These are phyloP conservation scores for Drosophila kepulauana DNA, from an alignment of 1,140 invertebrate species.

Conservation along the genomic window DNA sequence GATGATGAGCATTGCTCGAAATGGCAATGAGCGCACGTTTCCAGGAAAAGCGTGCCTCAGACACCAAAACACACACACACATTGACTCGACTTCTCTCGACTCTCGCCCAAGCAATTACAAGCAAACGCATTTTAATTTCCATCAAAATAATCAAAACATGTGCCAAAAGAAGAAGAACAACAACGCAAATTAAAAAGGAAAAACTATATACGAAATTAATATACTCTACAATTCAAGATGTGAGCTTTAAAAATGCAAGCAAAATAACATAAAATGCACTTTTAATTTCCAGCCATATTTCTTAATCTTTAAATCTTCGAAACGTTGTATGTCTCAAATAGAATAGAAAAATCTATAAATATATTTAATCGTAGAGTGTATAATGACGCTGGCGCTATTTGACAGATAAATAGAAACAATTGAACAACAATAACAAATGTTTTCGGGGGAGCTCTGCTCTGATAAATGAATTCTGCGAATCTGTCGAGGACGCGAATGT, in stretches of 20 bases:
- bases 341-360: neutral
- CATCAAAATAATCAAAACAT: slow-evolving; percentile 82
- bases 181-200: neutral
- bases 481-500: slow-evolving; percentile 61
- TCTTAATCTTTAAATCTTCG: neutral
- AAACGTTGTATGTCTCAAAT: neutral
- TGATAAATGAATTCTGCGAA: slow-evolving; percentile 80
- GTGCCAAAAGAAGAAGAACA: slow-evolving; percentile 52
- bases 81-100: slow-evolving; percentile 10
- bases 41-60: slow-evolving; percentile 69
- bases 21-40: slow-evolving; percentile 77
- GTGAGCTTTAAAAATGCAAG: too few species aligned
- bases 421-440: slow-evolving; percentile 72
- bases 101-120: slow-evolving; percentile 60
- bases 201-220: neutral
- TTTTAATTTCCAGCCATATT: neutral
- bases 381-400: slow-evolving; percentile 49
- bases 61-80: slow-evolving; percentile 34
- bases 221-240: slow-evolving; percentile 9
- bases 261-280: too few species aligned
- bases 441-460: slow-evolving; percentile 47
- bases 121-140: slow-evolving; percentile 83
- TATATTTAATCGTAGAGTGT: neutral
- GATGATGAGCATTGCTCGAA: slow-evolving; percentile 51
- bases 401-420: slow-evolving; percentile 65